Evolutionary conservation across 1,140 invertebrate genomes (phyloP), one percentile per base, ranked within the genome.

Genomic region (Drosophila subobscura): DNA sequence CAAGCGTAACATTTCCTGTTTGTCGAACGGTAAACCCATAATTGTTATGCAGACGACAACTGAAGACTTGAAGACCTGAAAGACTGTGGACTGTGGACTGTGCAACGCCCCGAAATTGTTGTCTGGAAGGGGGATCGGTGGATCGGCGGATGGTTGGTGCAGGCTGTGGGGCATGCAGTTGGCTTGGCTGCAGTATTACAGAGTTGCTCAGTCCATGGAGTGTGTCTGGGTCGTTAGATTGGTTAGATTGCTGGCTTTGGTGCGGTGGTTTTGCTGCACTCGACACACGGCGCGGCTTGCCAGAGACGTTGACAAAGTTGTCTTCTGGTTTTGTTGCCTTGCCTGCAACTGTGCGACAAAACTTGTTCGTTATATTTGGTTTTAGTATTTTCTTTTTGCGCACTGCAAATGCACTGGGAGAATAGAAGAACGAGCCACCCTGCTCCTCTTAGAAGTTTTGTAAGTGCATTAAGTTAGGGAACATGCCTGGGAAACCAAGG

Each of bases 1-100:
- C 79, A 83, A 70, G 79, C 70, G 70, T 70, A 84, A 63, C 79
- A 74, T 75, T 83, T 83, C 75, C 79, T 84, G 79, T 79, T 75
- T 72, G 55, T 56, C 52, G 46, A 78, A 83, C 79, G 79, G 79
- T 81, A 81, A 83, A 81, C 65, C 33, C 42, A 58, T 83, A 81
- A 81, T 81, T 81, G 79, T 77, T 77, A 81, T 77, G 79, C 78
- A 77, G 79, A 77, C 57, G 78, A 75, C 63, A 37, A 12, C 33
- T 10, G 41, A 47, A 55, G 54, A 66, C 52, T 76, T 55, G 66
- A 37, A 37, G 33, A 12, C 44, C 55, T 44, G 58, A 60, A 60
- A 40, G 41, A 12, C 33, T 37, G 33, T 37, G 33, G 46, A 27
- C 46, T 74, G 16, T 20, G 16, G 16, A 20, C 16, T 20, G 16